These are phyloP conservation scores for Hemibagrus wyckioides DNA, from an alignment of 2,113 vertebrate species.

Conservation along the genomic window DNA sequence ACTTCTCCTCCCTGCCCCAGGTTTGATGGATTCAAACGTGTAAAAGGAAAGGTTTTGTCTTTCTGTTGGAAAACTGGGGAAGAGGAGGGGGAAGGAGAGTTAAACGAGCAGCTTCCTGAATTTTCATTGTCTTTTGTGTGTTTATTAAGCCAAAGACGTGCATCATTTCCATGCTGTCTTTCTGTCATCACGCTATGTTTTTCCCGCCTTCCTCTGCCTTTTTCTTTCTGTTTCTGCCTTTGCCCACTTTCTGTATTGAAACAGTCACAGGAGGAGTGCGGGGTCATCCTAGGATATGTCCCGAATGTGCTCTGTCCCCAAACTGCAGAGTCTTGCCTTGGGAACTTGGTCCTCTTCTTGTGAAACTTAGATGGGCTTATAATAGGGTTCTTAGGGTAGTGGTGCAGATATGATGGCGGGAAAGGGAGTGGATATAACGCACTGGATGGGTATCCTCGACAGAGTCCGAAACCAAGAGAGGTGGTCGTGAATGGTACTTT, in stretches of 20 bases:
- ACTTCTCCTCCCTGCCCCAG: slow-evolving; percentile 46
- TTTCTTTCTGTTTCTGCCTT: slow-evolving; percentile 62
- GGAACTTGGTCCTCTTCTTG: slow-evolving; percentile 88
- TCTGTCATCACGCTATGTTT: slow-evolving; percentile 58
- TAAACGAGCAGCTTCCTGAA: slow-evolving; percentile 21
- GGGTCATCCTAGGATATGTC: slow-evolving; percentile 75
- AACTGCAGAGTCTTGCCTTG: slow-evolving; percentile 85
- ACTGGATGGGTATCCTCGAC: slow-evolving; percentile 86
- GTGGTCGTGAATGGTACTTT: slow-evolving; percentile 84
- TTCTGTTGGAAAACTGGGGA: slow-evolving; percentile 50
- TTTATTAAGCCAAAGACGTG: slow-evolving; percentile 36
- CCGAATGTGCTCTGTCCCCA: slow-evolving; percentile 75
- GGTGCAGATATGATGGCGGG: slow-evolving; percentile 78
- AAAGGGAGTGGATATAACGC: slow-evolving; percentile 84
- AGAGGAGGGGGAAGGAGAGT: slow-evolving; percentile 10
- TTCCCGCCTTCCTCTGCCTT: slow-evolving; percentile 45
- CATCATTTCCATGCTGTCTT: slow-evolving; percentile 43
- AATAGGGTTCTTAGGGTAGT: slow-evolving; percentile 85
- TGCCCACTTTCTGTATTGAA: slow-evolving; percentile 77
- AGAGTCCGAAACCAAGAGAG: slow-evolving; percentile 90
- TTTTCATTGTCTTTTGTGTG: slow-evolving; percentile 26
- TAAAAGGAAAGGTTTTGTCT: slow-evolving; percentile 62
- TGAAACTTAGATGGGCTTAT: slow-evolving; percentile 94
- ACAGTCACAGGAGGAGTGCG: slow-evolving; percentile 84
- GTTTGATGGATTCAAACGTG: slow-evolving; percentile 67